Base-by-base conservation (phyloP, 2,888 invertebrate species). In the Peribatodes rhomboidaria region DNA sequence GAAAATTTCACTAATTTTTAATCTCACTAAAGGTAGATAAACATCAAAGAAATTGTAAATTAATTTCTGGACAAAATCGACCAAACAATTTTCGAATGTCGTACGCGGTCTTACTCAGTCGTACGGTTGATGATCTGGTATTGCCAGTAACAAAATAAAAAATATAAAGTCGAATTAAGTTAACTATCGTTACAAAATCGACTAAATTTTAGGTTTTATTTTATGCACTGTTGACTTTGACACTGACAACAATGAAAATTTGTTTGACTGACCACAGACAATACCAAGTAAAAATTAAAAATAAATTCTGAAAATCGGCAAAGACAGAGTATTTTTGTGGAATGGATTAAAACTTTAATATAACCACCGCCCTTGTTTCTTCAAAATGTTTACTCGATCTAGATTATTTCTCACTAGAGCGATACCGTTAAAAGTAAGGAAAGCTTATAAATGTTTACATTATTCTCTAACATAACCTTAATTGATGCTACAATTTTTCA, bases 321-420 rank as follows among this genome's bases (percentile, higher is more conserved):
- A 4, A n/a, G n/a, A 13, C 20, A 22, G 11, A 44, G 0, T 20
- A 49, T 63, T 68, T 60, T 69, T 66, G 61, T 71, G 76, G 73
- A 77, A 84, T 83, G 81, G 77, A 76, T 70, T 77, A 66, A 76
- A 63, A 33, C 68, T 68, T 60, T 27, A 35, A 68, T 61, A 56
- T 56, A 49, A 49, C 1, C 33, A 16, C 14, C 53, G 65, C 66
- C 62, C 22, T 13, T 46, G 22, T 11, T 70, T 60, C 37, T 53
- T 66, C 70, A 89, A 76, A 72, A 94, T 94, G 94, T 91, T 94
- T 76, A 85, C 88, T 35, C 89, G 93, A 62, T 88, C 93, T 35
- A 87, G 86, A 80, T 74, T 87, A 57, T 82, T 93, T 65, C 78
- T 91, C 54, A 80, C 90, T 4, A 88, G 81, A 76, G 72, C 84